phyloP scores from a whole-genome alignment of 1,140 invertebrate species.

The Heliconius eleuchia region DNA sequence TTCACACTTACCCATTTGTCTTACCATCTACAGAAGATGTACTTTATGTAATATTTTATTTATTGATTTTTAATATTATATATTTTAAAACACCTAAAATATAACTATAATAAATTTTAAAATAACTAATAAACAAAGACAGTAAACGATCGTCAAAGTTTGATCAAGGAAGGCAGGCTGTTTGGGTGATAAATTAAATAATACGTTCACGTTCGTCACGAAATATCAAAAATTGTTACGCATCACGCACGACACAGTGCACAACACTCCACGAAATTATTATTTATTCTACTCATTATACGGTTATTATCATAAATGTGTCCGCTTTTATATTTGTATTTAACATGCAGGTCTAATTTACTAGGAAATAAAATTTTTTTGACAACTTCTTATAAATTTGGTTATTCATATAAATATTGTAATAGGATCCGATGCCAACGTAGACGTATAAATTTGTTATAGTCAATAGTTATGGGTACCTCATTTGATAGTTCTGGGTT shows the following conservation, averaged over 20 bases:
- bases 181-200: background rate
- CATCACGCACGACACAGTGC: conserved; percentile 51
- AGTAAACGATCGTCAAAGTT: background rate
- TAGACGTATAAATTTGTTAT: too few relatives aligned
- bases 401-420: too few relatives aligned
- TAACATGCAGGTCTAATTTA: background rate
- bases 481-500: too few relatives aligned
- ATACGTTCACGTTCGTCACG: conserved; percentile 40
- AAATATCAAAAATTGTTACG: conserved; percentile 59
- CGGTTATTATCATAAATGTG: conserved; percentile 64
- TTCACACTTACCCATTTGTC: too few relatives aligned
- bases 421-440: too few relatives aligned
- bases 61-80: too few relatives aligned
- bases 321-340: conserved; percentile 31
- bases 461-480: too few relatives aligned
- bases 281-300: conserved; percentile 63
- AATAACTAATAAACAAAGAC: too few relatives aligned
- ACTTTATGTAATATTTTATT: too few relatives aligned
- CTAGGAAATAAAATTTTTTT: background rate
- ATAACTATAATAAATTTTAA: too few relatives aligned
- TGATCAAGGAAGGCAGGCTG: background rate
- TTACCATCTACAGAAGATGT: too few relatives aligned
- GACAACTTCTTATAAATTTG: background rate
- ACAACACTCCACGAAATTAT: conserved; percentile 56
- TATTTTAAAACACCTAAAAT: too few relatives aligned